Base-by-base conservation (phyloP, 1,140 invertebrate species). In the Zelostemma sp. region DNA sequence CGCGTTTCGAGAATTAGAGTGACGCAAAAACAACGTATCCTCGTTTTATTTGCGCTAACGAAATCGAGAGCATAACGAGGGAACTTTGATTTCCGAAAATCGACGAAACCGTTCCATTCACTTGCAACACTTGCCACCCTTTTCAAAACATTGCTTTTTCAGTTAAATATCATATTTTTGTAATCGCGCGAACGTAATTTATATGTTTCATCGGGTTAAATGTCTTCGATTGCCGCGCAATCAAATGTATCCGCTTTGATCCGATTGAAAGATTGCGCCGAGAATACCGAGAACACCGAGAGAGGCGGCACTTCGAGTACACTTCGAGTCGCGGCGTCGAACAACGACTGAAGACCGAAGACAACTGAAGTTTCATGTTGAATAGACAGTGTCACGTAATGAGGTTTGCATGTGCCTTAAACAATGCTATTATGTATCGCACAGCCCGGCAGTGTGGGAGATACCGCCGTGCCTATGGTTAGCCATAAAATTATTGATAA, bases 401-500 rank as follows among this genome's bases (percentile, higher is more conserved):
- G 73, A 79, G 73, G 62, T 63, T 72, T 74, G 59, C 66, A 61
- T 72, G 65, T 55, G 64, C 59, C 72, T 70, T 56, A 47, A 78
- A 82, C 81, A 82, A 83, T 84, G 72, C 77, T 59, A 82, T 83
- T 84, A n/a, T n/a, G n/a, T n/a, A 83, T 83, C 81, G 72, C 70
- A 77, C 57, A 78, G n/a, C n/a, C n/a, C n/a, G n/a, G n/a, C n/a
- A n/a, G n/a, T 79, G 82, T 81, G 76, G 77, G 73, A 78, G 67
- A 65, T 61, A 65, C 57, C 51, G 67, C 62, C 76, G 68, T 3
- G 67, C 69, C 63, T 74, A 75, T 74, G 59, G 64, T 60, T 56
- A 67, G 62, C 56, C 67, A 63, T 68, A 51, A 35, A 60, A 63
- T 72, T 66, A 60, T 66, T 51, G 47, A 64, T 62, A 55, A 56